Evolutionary conservation across 2,888 invertebrate species (phyloP).

Genomic region (Meganola albula): DNA sequence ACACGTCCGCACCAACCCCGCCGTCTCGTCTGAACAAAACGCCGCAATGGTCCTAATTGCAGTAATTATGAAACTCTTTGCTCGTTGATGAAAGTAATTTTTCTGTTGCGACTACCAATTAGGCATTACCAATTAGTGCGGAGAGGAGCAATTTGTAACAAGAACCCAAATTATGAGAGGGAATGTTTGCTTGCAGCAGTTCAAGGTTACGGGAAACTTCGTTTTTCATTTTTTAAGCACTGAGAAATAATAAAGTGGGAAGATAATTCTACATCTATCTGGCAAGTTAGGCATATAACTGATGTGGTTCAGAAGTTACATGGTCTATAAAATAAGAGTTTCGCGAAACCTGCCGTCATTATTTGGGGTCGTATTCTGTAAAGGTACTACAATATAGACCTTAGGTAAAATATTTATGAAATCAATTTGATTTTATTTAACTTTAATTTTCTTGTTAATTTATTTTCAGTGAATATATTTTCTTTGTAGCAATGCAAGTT

Average conservation of each 20-base stretch:
- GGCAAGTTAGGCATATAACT: no score
- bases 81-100: conserved; percentile 72
- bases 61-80: conserved; percentile 72
- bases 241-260: no score
- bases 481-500: conserved; percentile 22
- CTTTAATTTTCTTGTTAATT: conserved; percentile 17
- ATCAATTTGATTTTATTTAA: no score
- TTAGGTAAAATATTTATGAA: no score
- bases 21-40: conserved; percentile 53
- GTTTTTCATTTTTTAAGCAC: no score
- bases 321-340: no score
- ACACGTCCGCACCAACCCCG: conserved; percentile 50
- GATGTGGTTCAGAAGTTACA: no score
- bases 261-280: no score
- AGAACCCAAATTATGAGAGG: conserved; percentile 44
- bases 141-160: conserved; percentile 56
- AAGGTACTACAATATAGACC: no score
- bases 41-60: conserved; percentile 61
- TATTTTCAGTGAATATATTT: conserved; percentile 17
- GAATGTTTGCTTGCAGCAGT: conserved; percentile 29
- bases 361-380: no score
- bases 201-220: conserved; percentile 12
- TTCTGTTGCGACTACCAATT: conserved; percentile 69
- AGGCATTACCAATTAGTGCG: conserved; percentile 62
- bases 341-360: no score